Conservation (phyloP, 2,888 invertebrate species). For the Smittia sp. region DNA sequence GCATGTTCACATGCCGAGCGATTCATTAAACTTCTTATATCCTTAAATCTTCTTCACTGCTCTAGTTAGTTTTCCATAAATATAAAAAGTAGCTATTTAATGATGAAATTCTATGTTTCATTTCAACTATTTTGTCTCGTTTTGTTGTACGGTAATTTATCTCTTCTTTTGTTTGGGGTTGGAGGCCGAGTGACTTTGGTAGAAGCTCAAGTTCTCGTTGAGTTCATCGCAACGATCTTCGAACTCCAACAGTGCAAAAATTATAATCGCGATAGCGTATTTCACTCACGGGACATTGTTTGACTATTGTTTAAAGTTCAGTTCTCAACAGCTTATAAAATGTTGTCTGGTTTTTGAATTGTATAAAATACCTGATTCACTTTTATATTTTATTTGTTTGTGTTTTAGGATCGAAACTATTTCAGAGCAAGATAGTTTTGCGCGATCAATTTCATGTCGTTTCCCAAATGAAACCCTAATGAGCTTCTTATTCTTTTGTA, state of each 20-base stretch:
- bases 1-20: no score
- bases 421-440: neutral
- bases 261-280: neutral
- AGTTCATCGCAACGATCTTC: no score
- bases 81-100: slow-evolving; percentile 39
- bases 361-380: neutral
- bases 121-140: neutral
- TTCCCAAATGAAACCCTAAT: neutral
- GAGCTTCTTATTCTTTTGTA: slow-evolving; percentile 18
- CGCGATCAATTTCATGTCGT: neutral
- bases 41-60: slow-evolving; percentile 1
- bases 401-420: neutral
- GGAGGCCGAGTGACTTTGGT: neutral
- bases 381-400: neutral
- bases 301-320: neutral
- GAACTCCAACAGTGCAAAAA: no score
- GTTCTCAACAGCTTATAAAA: neutral
- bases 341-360: slow-evolving; percentile 11
- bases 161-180: slow-evolving; percentile 2
- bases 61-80: slow-evolving; percentile 20
- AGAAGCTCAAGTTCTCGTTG: no score
- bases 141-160: slow-evolving; percentile 19
- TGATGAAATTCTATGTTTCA: slow-evolving; percentile 28
- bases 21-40: neutral
- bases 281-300: slow-evolving; percentile 23